Evolutionary conservation across 2,113 vertebrate species (phyloP).

Genomic region (Sturnira hondurensis): DNA sequence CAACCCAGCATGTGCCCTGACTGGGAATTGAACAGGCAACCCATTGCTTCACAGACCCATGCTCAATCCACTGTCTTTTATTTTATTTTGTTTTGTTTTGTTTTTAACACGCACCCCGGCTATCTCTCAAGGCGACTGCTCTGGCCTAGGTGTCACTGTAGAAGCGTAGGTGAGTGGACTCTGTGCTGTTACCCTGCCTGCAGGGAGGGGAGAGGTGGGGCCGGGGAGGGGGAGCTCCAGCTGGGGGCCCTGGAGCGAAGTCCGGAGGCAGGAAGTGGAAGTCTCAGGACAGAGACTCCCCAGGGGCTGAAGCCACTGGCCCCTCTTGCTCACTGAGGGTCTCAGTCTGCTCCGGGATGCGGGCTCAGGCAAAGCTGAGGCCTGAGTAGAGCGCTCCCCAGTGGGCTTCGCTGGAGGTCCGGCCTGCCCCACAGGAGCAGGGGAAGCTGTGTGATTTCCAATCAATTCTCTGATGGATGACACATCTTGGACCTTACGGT

Average conservation of each 20-base stretch:
- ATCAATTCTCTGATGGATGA: not conserved
- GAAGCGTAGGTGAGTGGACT: not conserved
- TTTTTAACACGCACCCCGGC: not conserved
- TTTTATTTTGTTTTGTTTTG: not conserved
- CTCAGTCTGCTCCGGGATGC: not conserved
- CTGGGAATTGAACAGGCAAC: no score
- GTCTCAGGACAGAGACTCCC: not conserved
- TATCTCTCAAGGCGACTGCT: not conserved
- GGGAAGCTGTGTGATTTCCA: not conserved
- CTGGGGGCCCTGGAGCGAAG: not conserved
- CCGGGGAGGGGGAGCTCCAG: not conserved
- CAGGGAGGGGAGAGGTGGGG: not conserved
- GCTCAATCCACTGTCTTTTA: no score
- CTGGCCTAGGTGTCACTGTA: not conserved
- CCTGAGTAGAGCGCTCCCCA: rapidly evolving
- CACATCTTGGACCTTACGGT: not conserved
- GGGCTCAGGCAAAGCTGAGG: rapidly evolving
- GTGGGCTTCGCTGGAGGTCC: not conserved
- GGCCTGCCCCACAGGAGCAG: no score
- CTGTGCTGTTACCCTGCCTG: not conserved
- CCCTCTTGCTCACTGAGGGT: not conserved
- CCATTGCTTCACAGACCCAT: no score
- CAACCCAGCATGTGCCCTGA: no score
- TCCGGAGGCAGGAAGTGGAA: not conserved
- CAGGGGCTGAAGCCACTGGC: not conserved